A percentile compares a stretch with the other conserved stretches of the same genome.
Evolutionary conservation across 2,888 invertebrate species (phyloP).

Genomic region (Abscondita cerata): DNA sequence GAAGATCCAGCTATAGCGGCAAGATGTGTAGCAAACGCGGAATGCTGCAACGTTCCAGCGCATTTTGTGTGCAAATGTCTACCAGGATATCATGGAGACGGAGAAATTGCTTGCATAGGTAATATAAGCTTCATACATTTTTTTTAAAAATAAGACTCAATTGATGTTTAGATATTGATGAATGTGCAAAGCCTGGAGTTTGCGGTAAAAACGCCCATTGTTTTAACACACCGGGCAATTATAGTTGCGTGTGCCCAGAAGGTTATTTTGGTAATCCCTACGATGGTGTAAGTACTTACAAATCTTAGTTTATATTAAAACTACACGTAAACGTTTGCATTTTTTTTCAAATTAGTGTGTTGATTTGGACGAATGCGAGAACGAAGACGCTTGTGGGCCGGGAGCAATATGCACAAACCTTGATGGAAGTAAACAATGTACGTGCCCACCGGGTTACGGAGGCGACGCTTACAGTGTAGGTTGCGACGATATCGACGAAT

Average conservation of each 20-base stretch:
- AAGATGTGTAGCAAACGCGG: conserved; percentile 89
- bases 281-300: conserved; percentile 65
- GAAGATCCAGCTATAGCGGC: conserved; percentile 83
- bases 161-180: conserved; percentile 75
- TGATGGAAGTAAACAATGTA: conserved; percentile 82
- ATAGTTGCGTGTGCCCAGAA: conserved; percentile 82
- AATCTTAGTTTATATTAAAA: too few relatives aligned
- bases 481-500: conserved; percentile 80
- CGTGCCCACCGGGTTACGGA: conserved; percentile 82
- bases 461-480: conserved; percentile 77
- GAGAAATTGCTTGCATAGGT: conserved; percentile 87
- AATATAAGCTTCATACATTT: conserved; percentile 44
- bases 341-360: conserved; percentile 65
- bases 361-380: conserved; percentile 84
- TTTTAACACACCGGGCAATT: conserved; percentile 85
- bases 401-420: conserved; percentile 82
- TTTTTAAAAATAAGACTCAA: too few relatives aligned
- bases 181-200: conserved; percentile 81
- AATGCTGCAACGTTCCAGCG: conserved; percentile 93
- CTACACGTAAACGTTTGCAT: too few relatives aligned
- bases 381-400: conserved; percentile 75
- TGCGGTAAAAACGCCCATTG: conserved; percentile 85
- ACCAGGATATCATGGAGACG: conserved; percentile 89
- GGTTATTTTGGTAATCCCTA: conserved; percentile 87
- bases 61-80: conserved; percentile 95